Evolutionary conservation across 2,113 vertebrate species (phyloP).

Genomic region (Epinephelus lanceolatus): DNA sequence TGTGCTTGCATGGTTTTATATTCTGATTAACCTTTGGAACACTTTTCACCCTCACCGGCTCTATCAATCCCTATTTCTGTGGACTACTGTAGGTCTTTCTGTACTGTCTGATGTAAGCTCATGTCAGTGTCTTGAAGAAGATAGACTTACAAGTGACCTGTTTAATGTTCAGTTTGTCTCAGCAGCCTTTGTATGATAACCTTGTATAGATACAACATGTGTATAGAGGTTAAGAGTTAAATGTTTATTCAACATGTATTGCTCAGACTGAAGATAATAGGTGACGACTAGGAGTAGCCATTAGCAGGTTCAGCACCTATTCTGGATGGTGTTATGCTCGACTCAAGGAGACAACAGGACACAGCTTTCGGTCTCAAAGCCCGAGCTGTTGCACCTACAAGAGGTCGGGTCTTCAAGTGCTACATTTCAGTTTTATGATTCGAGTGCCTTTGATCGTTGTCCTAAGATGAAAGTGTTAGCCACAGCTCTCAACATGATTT

Average conservation of each 20-base stretch:
- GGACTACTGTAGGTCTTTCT: not conserved
- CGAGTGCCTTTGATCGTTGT: slow-evolving; percentile 38
- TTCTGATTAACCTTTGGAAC: slow-evolving; percentile 2
- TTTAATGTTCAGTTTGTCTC: slow-evolving; percentile 10
- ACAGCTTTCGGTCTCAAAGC: not conserved
- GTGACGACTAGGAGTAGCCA: not conserved
- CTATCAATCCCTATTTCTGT: not conserved
- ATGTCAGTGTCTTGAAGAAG: not conserved
- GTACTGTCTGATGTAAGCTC: not conserved
- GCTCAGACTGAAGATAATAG: not conserved
- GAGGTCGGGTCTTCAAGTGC: not conserved
- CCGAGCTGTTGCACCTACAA: not conserved
- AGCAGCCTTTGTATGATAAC: not conserved
- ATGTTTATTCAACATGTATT: not conserved
- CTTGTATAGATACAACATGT: not conserved
- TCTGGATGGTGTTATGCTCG: not conserved
- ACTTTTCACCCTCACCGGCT: not conserved
- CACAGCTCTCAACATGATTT: not conserved
- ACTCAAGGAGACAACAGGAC: not conserved
- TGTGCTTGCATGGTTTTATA: slow-evolving; percentile 45
- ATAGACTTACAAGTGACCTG: not conserved
- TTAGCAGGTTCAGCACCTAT: not conserved
- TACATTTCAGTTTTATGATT: not conserved
- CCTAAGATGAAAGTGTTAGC: not conserved
- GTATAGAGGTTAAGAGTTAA: not conserved